These are phyloP conservation scores for Drosophila busckii DNA, from an alignment of 1,140 invertebrate species.

Conservation along the genomic window DNA sequence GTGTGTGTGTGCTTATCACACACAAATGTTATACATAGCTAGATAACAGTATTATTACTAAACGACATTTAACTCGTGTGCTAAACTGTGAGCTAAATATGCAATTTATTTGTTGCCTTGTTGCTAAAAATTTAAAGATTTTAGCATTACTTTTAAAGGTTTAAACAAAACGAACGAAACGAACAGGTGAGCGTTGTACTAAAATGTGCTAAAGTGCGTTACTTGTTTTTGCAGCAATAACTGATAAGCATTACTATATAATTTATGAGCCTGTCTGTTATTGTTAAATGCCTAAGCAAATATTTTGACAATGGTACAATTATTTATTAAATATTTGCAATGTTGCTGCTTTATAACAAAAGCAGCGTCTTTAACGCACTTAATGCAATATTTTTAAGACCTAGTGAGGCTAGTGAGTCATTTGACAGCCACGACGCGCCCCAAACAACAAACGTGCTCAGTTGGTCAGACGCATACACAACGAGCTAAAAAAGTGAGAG, in stretches of 20 bases:
- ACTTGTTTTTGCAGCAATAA: too few species aligned
- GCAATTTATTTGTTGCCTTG: conserved; percentile 35
- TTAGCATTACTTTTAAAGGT: conserved; percentile 47
- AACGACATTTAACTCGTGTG: conserved; percentile 39
- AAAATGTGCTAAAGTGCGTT: too few species aligned
- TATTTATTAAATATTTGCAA: too few species aligned
- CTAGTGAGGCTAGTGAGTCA: conserved; percentile 33
- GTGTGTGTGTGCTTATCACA: conserved; percentile 40
- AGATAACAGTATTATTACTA: conserved; percentile 22
- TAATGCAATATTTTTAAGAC: conserved; percentile 24
- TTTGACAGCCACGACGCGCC: conserved; percentile 15
- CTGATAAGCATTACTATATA: too few species aligned
- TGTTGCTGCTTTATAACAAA: too few species aligned
- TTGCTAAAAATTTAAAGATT: conserved; percentile 37
- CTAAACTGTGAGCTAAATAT: conserved; percentile 32
- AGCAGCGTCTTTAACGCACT: too few species aligned
- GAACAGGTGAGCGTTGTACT: conserved; percentile 40
- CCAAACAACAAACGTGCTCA: conserved; percentile 25
- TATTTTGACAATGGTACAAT: too few species aligned
- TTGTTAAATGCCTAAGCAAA: too few species aligned
- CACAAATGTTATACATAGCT: conserved; percentile 19
- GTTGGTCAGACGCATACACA: conserved; percentile 12
- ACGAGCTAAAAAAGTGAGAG: neutral
- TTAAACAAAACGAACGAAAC: conserved; percentile 21
- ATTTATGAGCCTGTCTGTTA: too few species aligned